Percentiles rank a stretch among this genome's conserved stretches.
phyloP scores from a whole-genome alignment of 2,113 vertebrate genomes.

The Gallinago undulata region DNA sequence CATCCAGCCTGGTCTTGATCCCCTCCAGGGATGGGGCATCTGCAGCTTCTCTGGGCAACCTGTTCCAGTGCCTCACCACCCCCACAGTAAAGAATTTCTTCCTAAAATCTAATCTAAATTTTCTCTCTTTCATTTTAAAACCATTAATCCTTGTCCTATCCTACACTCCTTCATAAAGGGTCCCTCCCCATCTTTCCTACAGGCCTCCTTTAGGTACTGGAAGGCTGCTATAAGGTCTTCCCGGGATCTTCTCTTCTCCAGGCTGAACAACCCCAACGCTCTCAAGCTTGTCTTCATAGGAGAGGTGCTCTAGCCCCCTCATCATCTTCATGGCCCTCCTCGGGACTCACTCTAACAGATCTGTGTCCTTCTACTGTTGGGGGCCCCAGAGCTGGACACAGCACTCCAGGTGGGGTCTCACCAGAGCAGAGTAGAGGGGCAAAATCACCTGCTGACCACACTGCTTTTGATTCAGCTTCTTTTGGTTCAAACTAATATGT shows the following conservation, averaged over 20 bases:
- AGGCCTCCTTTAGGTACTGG: neutral
- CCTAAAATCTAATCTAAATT: neutral
- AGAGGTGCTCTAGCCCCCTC: neutral
- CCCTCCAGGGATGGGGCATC: neutral
- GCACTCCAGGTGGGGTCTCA: neutral
- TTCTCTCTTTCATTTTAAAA: neutral
- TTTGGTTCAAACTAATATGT: neutral
- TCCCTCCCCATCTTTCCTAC: neutral
- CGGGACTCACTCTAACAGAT: neutral
- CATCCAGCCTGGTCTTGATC: neutral
- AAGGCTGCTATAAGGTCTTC: neutral
- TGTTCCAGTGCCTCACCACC: neutral
- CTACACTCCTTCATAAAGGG: neutral
- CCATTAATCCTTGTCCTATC: neutral
- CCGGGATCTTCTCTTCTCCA: neutral
- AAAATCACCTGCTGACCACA: neutral
- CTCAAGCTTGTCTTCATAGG: neutral
- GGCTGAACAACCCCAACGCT: neutral
- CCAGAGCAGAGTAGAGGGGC: neutral
- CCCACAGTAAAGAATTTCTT: neutral
- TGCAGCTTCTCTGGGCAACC: neutral
- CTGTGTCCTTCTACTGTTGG: neutral
- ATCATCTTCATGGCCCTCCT: neutral
- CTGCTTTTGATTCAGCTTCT: neutral
- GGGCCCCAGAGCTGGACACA: neutral